Evolutionary conservation across 2,888 invertebrate genomes (phyloP).

Genomic region (Harpalus rubripes): DNA sequence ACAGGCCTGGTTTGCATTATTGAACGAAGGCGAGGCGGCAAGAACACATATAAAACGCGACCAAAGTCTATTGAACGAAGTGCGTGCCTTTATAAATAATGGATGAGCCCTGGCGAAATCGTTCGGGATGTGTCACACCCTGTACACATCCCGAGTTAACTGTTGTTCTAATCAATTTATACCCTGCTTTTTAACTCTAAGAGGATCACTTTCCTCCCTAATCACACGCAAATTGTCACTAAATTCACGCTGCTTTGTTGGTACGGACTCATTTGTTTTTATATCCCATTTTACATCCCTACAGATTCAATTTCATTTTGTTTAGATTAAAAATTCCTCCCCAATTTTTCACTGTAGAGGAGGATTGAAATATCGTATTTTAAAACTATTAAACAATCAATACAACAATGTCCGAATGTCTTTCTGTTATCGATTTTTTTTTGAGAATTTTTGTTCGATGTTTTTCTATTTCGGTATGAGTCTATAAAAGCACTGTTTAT

Average conservation of each 20-base stretch:
- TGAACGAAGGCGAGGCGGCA: slow-evolving; percentile 58
- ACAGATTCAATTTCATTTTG: slow-evolving; percentile 21
- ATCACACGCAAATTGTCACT: slow-evolving; percentile 58
- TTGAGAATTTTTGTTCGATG: too few species aligned
- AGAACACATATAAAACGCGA: slow-evolving; percentile 60
- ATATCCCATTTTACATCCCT: slow-evolving; percentile 19
- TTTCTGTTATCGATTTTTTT: too few species aligned
- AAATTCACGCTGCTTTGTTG: slow-evolving; percentile 44
- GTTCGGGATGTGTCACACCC: slow-evolving; percentile 47
- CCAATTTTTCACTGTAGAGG: not conserved
- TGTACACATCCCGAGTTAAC: slow-evolving; percentile 26
- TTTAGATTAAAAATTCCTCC: slow-evolving; percentile 49
- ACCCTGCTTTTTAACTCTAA: slow-evolving; percentile 56
- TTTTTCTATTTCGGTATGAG: too few species aligned
- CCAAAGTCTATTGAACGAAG: slow-evolving; percentile 64
- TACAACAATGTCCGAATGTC: too few species aligned
- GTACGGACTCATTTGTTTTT: slow-evolving; percentile 35
- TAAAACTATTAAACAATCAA: too few species aligned
- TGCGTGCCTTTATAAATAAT: slow-evolving; percentile 61
- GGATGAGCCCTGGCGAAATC: slow-evolving; percentile 51
- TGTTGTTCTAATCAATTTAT: slow-evolving; percentile 61
- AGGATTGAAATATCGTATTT: too few species aligned
- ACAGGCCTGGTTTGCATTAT: slow-evolving; percentile 62
- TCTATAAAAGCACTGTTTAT: too few species aligned
- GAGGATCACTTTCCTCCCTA: slow-evolving; percentile 54